A percentile compares a stretch with the other conserved stretches of the same genome.
Conservation (phyloP, 2,888 invertebrate genomes). For the Cheilosia urbana region DNA sequence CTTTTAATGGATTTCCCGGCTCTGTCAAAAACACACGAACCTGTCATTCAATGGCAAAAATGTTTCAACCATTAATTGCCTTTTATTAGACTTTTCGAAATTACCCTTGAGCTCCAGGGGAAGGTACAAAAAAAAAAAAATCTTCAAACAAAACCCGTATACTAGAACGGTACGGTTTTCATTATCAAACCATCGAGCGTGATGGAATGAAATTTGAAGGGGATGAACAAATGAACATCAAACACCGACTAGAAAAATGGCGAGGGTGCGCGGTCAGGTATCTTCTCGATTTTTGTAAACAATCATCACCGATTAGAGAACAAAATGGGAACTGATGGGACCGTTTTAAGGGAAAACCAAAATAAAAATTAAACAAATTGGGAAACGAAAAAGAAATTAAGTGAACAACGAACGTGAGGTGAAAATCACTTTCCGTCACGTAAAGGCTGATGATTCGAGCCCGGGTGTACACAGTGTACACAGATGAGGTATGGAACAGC, state of each 20-base stretch:
- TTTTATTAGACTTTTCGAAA: slow-evolving; percentile 51
- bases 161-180: slow-evolving; percentile 8
- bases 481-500: background rate
- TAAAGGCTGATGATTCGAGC: slow-evolving; percentile 41
- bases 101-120: slow-evolving; percentile 19
- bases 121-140: background rate
- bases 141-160: slow-evolving; percentile 19
- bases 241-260: slow-evolving; percentile 23
- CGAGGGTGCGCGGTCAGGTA: slow-evolving; percentile 45
- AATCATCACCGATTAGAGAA: slow-evolving; percentile 66
- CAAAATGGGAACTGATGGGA: slow-evolving; percentile 25
- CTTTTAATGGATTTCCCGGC: background rate
- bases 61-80: slow-evolving; percentile 30
- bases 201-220: slow-evolving; percentile 45
- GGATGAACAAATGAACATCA: slow-evolving; percentile 59
- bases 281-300: slow-evolving; percentile 51
- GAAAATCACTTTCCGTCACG: slow-evolving; percentile 66
- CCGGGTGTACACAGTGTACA: background rate
- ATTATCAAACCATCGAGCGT: slow-evolving; percentile 50
- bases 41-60: slow-evolving; percentile 36
- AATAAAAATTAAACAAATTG: slow-evolving; percentile 15
- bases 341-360: slow-evolving; percentile 19
- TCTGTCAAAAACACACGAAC: slow-evolving; percentile 38
- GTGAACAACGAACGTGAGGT: slow-evolving; percentile 62
- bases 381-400: slow-evolving; percentile 24